Conservation (phyloP, 2,113 vertebrate genomes). For the Neogobius melanostomus region DNA sequence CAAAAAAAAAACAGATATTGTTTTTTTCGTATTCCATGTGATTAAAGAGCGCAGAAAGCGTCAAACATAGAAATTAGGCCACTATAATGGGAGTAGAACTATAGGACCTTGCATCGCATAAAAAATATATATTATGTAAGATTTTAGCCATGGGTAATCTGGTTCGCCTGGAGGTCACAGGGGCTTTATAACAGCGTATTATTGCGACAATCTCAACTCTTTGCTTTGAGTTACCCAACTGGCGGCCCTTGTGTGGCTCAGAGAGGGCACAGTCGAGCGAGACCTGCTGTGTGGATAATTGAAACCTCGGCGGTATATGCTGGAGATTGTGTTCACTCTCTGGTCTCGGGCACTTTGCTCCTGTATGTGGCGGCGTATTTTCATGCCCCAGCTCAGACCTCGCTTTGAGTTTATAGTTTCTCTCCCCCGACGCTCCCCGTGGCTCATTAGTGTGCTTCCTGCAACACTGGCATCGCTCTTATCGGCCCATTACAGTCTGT, state of each 20-base stretch:
- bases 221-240: conserved; percentile 9
- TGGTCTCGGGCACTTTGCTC: conserved; percentile 13
- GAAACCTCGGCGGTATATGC: conserved; percentile 31
- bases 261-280: not conserved
- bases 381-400: conserved; percentile 9
- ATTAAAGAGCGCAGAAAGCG: too few species aligned
- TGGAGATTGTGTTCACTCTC: conserved; percentile 10
- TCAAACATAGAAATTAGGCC: not conserved
- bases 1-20: too few species aligned
- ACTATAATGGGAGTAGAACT: not conserved
- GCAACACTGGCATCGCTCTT: conserved; percentile 8
- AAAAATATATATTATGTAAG: not conserved
- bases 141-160: not conserved
- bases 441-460: conserved; percentile 12
- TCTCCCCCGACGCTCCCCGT: not conserved
- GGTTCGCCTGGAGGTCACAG: not conserved
- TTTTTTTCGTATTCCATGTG: too few species aligned
- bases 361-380: conserved; percentile 14
- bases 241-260: conserved; percentile 9
- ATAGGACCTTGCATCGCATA: not conserved
- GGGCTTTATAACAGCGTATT: conserved; percentile 3
- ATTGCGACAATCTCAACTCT: conserved; percentile 17
- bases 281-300: conserved; percentile 26
- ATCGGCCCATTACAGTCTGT: conserved; percentile 17
- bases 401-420: not conserved